phyloP scores from a whole-genome alignment of 2,113 vertebrate genomes.

The Ariopsis seemanni region DNA sequence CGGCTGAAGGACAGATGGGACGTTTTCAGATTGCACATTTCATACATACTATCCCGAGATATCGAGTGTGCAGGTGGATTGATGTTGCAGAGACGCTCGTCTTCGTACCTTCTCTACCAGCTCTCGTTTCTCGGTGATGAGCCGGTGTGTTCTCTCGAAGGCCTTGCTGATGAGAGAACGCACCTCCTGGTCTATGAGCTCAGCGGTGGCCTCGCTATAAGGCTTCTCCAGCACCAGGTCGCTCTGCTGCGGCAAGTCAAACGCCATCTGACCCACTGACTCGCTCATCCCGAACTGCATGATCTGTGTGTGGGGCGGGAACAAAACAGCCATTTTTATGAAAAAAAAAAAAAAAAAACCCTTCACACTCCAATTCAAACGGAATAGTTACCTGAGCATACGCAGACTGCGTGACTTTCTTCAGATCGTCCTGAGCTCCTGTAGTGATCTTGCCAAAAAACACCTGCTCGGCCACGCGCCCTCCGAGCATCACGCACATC shows the following conservation, averaged over 20 bases:
- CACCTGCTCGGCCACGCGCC: conserved; percentile 69
- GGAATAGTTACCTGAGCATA: conserved; percentile 66
- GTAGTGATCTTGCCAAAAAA: conserved; percentile 70
- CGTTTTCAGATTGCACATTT: not conserved
- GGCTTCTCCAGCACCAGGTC: conserved; percentile 65
- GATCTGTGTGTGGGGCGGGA: conserved; percentile 49
- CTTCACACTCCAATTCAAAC: not conserved
- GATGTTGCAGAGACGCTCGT: not conserved
- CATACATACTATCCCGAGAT: not conserved
- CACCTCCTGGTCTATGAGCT: conserved; percentile 77
- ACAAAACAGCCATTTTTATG: no score
- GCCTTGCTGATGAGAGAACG: conserved; percentile 57
- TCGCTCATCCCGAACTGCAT: conserved; percentile 73
- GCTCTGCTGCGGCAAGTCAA: conserved; percentile 58
- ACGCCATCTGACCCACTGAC: conserved; percentile 70
- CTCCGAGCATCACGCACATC: conserved; percentile 72
- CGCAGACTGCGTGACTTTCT: conserved; percentile 69
- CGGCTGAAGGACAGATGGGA: not conserved
- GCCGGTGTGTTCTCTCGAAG: conserved; percentile 64
- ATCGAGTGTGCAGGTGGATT: not conserved
- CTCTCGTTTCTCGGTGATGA: conserved; percentile 61
- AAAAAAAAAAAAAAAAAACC: not conserved
- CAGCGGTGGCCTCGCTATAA: conserved; percentile 66
- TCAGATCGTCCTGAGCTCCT: conserved; percentile 69
- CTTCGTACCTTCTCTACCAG: conserved; percentile 64